A percentile compares a stretch with the other conserved stretches of the same genome.
phyloP scores from a whole-genome alignment of 2,888 invertebrate genomes.

The Rhagonycha fulva region DNA sequence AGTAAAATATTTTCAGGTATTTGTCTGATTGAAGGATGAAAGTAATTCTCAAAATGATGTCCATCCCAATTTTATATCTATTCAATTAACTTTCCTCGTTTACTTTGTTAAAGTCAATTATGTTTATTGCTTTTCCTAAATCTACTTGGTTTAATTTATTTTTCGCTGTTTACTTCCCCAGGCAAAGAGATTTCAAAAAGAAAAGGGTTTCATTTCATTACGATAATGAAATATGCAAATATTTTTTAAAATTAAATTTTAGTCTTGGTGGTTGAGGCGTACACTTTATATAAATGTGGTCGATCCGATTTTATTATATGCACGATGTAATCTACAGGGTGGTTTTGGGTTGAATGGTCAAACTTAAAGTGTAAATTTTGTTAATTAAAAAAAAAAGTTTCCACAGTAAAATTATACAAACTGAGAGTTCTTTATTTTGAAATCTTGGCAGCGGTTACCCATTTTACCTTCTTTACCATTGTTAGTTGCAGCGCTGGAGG shows the following conservation, averaged over 20 bases:
- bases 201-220: neutral
- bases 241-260: neutral
- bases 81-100: neutral
- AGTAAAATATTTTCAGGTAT: neutral
- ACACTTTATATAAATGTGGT: neutral
- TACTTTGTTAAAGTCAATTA: neutral
- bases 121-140: neutral
- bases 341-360: no score
- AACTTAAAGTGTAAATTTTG: no score
- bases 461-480: no score
- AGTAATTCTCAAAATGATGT: neutral
- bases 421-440: no score
- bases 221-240: neutral
- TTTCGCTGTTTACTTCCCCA: neutral
- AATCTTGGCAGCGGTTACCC: no score
- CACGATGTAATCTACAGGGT: no score
- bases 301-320: neutral
- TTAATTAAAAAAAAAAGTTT: no score
- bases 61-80: neutral
- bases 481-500: no score
- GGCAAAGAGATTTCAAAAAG: neutral
- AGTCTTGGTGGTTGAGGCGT: neutral
- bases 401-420: no score
- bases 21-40: neutral
- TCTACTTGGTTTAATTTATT: neutral